Evolutionary conservation across 2,113 vertebrate genomes (phyloP), one percentile per base, ranked within the genome.

Genomic region (Passer montanus): DNA sequence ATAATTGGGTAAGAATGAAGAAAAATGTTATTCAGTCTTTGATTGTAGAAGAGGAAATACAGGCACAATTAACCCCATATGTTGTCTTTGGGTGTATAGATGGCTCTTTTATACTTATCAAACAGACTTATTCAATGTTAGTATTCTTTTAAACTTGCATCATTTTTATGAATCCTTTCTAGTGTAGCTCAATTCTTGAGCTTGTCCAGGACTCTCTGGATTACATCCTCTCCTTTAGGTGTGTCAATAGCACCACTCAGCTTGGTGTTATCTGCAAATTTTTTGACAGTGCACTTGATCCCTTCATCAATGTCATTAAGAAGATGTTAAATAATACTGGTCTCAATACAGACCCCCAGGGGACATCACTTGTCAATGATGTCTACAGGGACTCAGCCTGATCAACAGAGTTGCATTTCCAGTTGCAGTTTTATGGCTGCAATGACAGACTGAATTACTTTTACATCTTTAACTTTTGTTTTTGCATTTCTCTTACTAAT

Each of bases 51-150:
- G 18, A 79, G 49, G 23, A 86, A 58, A 55, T n/a, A 4, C 13
- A 20, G 4, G 10, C 21, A 56, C 3, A 60, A 15, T 47, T 58
- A 43, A 49, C 8, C 10, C 2, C 3, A 2, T 19, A n/a, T 0
- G 1, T 30, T 67, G 3, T 15, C 27, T 77, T 47, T 52, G 14
- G 4, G 2, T 49, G 5, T 60, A 64, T 80, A 69, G 5, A 39
- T 8, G 27, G 5, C 8, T 91, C 52, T 31, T 37, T 52, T 74
- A 21, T 27, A 5, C 19, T 66, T 41, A 35, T 44, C 7, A 35
- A 9, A 31, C 1, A 60, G 9, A 74, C 5, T 52, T 28, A 60
- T 85, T 72, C 10, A 63, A 9, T 31, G 3, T 43, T 49, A 30
- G 3, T 15, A 20, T 55, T 55, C 43, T 68, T 73, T 73, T 39